These are phyloP conservation scores for Rhynchotus rufescens DNA, from an alignment of 2,797 vertebrate species.

Conservation along the genomic window DNA sequence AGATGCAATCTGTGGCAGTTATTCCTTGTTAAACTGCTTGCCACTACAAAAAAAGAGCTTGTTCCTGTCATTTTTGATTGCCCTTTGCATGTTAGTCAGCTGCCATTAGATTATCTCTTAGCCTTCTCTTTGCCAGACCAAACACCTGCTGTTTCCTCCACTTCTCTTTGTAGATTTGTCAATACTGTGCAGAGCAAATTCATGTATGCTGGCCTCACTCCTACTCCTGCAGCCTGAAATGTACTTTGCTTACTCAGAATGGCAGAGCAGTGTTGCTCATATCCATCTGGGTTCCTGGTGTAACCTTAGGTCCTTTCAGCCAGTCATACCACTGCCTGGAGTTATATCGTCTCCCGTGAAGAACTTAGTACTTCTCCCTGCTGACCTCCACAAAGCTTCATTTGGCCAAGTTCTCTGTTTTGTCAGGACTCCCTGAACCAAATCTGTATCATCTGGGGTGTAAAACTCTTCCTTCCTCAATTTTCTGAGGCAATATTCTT, in stretches of 20 bases:
- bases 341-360: rapidly evolving
- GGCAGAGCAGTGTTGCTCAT: neutral
- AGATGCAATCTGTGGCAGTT: neutral
- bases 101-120: neutral
- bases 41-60: neutral
- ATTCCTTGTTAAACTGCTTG: neutral
- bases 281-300: neutral
- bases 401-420: neutral
- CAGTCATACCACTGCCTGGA: neutral
- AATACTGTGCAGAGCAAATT: neutral
- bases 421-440: neutral
- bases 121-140: neutral
- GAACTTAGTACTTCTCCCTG: neutral
- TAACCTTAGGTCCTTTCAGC: neutral
- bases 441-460: neutral
- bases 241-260: neutral
- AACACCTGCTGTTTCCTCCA: neutral
- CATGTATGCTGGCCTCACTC: neutral
- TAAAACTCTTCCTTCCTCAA: neutral
- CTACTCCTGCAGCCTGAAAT: neutral
- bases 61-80: neutral
- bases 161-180: neutral
- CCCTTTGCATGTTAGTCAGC: neutral
- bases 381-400: neutral
- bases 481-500: neutral